Evolutionary conservation across 64 coral and sea anemone genomes (phyloP), one percentile per base, ranked within the genome.

Genomic region (Dendrophyllia cribrosa): DNA sequence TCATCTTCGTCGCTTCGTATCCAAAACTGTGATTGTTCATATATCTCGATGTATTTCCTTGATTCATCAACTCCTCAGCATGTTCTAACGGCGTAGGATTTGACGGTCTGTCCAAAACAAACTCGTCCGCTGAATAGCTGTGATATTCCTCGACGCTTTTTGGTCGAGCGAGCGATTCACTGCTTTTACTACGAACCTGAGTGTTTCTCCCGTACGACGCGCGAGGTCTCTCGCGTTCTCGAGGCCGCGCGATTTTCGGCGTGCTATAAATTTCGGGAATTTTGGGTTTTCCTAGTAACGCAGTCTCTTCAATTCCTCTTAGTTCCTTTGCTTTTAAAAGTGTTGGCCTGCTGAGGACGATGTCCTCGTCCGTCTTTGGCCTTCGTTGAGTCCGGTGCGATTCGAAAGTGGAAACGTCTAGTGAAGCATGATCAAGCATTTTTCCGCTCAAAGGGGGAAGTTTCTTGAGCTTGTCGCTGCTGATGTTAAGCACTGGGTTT

Each of bases 251-350:
- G 6, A 97, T 59, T 69, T 97, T 97, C 43, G 95, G 95, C 47
- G 88, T 94, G 68, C 93, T 85, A 20, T 91, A 97, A 66, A 97
- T 97, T 21, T 97, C 92, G 7, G 95, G 95, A 91, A 97, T 82
- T 53, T 92, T 90, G 20, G 95, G 86, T 34, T 74, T 82, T 43
- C 88, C 93, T n/a, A 88, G 66, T 14, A 90, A 72, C 64, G 91
- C 86, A 43, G 70, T 78, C 20, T 93, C 82, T 70, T 87, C 69
- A 52, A 70, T 49, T 13, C 51, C 87, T 46, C 74, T 82, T 20
- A 82, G 76, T 72, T 93, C 95, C 51, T 89, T 96, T 17, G 49
- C 88, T 91, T 76, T 97, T 46, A 97, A 75, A 53, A 97, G 78
- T 34, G 81, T 94, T 67, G 95, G 92, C 74, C 87, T 97, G 81